Evolutionary conservation across 2,888 invertebrate genomes (phyloP), one percentile per base, ranked within the genome.

Genomic region (Diogma glabrata): DNA sequence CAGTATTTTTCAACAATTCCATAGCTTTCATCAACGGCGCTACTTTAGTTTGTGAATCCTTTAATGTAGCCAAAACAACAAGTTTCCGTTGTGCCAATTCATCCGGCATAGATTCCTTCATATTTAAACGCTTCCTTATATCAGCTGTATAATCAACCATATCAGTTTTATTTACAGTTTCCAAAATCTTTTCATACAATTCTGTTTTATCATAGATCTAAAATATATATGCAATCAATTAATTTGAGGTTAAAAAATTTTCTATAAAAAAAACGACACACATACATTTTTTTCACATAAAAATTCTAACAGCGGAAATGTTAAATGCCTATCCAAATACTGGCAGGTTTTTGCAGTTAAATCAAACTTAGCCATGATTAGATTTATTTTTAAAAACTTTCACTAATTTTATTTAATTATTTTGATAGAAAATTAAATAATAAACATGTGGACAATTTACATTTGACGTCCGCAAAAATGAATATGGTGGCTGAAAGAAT

Each of bases 111-210:
- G 89, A 87, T 60, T 87, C 82, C 59, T 86, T 82, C 22, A 89
- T 85, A 66, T 91, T 87, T 7, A 96, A 74, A 65, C 85, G 84
- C 65, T 84, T 82, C 60, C 92, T 83, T 47, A 95, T 93, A 66
- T 97, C 97, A 71, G 95, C 94, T 53, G 92, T 89, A 76, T 95
- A 97, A 80, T 99, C 99, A 64, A 97, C 87, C 97, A 99, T 97
- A 72, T 96, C 96, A 51, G 97, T 99, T 74, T 94, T 93, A 67
- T 89, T 90, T 50, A 99, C 79, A 59, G 96, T 85, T 60, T 94
- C 90, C 63, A 97, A 75, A 66, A 97, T 97, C 36, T 89, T 91
- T 72, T 90, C 87, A 14, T 94, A 74, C 56, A 99, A 74, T 65
- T 95, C 93, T 58, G 85, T 85, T 66, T 92, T 90, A 70, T 92